Conservation (phyloP, 2,113 vertebrate species). For the Cheilinus undulatus region DNA sequence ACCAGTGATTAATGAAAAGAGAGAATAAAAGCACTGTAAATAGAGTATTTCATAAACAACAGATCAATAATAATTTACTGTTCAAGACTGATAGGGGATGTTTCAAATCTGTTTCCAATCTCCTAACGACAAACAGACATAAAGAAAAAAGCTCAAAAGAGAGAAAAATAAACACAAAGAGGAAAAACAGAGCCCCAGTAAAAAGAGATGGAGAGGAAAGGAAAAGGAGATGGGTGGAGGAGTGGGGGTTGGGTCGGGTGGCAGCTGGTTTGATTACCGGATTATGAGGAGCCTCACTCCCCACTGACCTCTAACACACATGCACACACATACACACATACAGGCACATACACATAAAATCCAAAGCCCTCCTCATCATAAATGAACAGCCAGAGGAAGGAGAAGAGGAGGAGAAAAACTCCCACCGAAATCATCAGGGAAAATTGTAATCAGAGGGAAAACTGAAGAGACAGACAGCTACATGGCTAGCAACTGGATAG, state of each 20-base stretch:
- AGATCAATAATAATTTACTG: constrained; percentile 1
- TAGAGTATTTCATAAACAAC: too few relatives aligned
- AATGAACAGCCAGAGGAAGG: constrained; percentile 55
- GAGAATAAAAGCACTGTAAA: neutral
- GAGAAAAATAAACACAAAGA: neutral
- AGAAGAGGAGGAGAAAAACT: constrained; percentile 22
- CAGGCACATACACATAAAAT: constrained; percentile 19
- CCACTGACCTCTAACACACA: constrained; percentile 75
- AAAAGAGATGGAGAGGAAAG: constrained; percentile 3
- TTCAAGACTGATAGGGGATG: neutral
- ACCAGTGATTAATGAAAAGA: neutral
- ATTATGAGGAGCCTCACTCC: constrained; percentile 82
- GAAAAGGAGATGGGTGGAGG: constrained; percentile 13
- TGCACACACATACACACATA: constrained; percentile 44
- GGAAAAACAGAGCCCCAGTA: neutral
- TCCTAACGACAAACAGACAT: neutral
- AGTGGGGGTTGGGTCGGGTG: constrained; percentile 75
- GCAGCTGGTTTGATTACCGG: constrained; percentile 85
- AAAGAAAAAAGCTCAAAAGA: neutral
- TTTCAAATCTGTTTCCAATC: neutral
- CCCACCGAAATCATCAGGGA: constrained; percentile 2
- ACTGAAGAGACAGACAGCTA: neutral
- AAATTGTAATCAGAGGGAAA: neutral
- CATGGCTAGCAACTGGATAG: neutral
- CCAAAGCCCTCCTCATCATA: constrained; percentile 43